A percentile compares a stretch with the other conserved stretches of the same genome.
Evolutionary conservation across 2,797 vertebrate species (phyloP).

Genomic region (Okamejei kenojei): DNA sequence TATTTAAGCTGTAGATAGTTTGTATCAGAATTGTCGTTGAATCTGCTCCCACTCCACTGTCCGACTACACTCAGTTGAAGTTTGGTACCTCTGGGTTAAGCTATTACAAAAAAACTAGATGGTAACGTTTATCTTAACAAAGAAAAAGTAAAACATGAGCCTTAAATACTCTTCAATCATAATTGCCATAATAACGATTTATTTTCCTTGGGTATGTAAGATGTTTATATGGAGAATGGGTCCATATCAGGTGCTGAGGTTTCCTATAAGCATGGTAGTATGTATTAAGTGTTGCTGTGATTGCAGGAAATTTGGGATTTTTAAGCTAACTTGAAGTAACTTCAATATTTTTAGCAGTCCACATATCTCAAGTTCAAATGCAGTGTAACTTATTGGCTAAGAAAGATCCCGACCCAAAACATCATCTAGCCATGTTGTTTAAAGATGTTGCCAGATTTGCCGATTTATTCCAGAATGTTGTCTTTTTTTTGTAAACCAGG

Average conservation of each 20-base stretch:
- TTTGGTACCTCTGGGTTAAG: background rate
- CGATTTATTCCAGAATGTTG: too few species aligned
- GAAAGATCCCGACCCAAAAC: too few species aligned
- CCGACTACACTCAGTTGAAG: background rate
- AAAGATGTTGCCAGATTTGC: too few species aligned
- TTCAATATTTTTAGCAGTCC: background rate
- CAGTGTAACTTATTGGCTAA: background rate
- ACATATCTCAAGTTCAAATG: background rate
- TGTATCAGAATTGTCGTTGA: too few species aligned
- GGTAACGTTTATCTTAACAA: background rate
- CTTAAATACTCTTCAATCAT: background rate
- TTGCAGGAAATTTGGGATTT: background rate
- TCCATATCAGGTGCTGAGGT: background rate
- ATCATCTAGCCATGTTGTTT: too few species aligned
- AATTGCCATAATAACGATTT: background rate
- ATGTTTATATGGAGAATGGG: background rate
- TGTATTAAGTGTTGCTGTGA: background rate
- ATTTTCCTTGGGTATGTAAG: background rate
- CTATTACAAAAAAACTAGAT: background rate
- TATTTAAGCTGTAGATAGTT: background rate
- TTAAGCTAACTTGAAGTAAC: background rate
- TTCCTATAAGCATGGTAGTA: background rate
- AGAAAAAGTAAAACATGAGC: background rate
- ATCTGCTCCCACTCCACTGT: background rate
- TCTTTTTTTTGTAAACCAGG: too few species aligned